phyloP scores from a whole-genome alignment of 2,888 invertebrate genomes.

The Euplexia lucipara region DNA sequence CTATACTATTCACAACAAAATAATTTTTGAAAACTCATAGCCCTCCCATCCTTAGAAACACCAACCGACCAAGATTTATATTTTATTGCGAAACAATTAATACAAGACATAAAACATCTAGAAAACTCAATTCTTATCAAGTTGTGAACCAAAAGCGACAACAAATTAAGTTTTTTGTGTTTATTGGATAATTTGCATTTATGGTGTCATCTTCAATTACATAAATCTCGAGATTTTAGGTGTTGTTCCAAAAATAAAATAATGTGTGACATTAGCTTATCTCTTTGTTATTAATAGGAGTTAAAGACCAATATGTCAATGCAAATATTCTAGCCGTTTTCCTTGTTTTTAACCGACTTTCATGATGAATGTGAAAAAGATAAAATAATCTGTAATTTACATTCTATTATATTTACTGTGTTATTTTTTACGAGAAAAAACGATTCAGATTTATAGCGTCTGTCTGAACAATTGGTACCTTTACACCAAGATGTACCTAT shows the following conservation, averaged over 20 bases:
- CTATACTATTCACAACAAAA: too few relatives aligned
- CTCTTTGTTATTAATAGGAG: conserved; percentile 45
- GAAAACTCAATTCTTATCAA: conserved; percentile 48
- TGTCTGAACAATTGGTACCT: too few relatives aligned
- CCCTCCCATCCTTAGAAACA: conserved; percentile 4
- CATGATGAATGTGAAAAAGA: conserved; percentile 29
- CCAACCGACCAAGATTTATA: conserved; percentile 3
- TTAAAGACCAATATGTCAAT: conserved; percentile 40
- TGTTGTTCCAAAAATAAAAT: conserved; percentile 18
- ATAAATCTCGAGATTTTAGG: conserved; percentile 3
- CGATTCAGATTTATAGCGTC: too few relatives aligned
- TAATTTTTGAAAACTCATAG: too few relatives aligned
- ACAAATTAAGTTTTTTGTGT: conserved; percentile 26
- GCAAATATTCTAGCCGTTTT: conserved; percentile 20
- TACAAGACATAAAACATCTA: conserved; percentile 9
- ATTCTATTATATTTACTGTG: neutral
- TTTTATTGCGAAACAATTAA: conserved; percentile 35
- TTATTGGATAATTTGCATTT: conserved; percentile 32
- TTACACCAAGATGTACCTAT: too few relatives aligned
- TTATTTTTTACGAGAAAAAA: neutral
- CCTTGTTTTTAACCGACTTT: too few relatives aligned
- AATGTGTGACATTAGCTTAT: conserved; percentile 32
- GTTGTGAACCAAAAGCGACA: conserved; percentile 37
- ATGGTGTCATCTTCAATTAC: conserved; percentile 39
- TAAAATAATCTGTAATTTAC: conserved; percentile 13